Evolutionary conservation across 2,888 invertebrate genomes (phyloP).

Genomic region (Caenorhabditis wallacei): DNA sequence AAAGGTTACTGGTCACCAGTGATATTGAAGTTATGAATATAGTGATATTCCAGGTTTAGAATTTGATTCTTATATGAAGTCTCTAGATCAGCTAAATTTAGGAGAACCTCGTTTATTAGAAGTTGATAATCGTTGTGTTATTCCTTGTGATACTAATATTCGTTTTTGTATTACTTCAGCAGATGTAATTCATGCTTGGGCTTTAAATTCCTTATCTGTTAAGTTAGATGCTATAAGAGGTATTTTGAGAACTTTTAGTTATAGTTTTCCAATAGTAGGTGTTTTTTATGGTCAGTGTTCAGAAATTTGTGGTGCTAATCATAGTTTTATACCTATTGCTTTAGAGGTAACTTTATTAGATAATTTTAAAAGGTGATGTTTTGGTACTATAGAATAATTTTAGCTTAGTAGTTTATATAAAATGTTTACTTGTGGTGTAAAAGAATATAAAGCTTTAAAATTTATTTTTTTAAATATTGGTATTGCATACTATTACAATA

Average conservation of each 20-base stretch:
- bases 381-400: slow-evolving; percentile 67
- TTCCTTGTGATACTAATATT: slow-evolving; percentile 81
- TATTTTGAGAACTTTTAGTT: slow-evolving; percentile 85
- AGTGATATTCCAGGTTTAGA: slow-evolving; percentile 81
- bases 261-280: slow-evolving; percentile 87
- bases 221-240: slow-evolving; percentile 85
- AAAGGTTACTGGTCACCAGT: slow-evolving; percentile 83
- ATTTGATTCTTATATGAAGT: slow-evolving; percentile 83
- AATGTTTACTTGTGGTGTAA: slow-evolving; percentile 75
- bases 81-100: slow-evolving; percentile 74
- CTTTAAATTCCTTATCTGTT: slow-evolving; percentile 83
- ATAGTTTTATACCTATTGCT: slow-evolving; percentile 89
- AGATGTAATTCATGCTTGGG: slow-evolving; percentile 85
- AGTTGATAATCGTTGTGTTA: slow-evolving; percentile 83
- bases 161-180: slow-evolving; percentile 83
- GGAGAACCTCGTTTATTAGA: slow-evolving; percentile 83
- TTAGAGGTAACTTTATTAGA: slow-evolving; percentile 76
- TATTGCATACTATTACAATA: slow-evolving; percentile 86
- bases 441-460: slow-evolving; percentile 71
- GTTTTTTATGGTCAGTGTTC: slow-evolving; percentile 90
- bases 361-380: slow-evolving; percentile 75
- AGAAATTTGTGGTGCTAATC: slow-evolving; percentile 90
- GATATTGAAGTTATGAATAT: slow-evolving; percentile 84
- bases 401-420: slow-evolving; percentile 72
- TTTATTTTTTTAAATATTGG: slow-evolving; percentile 69